Base-by-base conservation (phyloP, 2,888 invertebrate species). In the Melangyna quadrimaculata region DNA sequence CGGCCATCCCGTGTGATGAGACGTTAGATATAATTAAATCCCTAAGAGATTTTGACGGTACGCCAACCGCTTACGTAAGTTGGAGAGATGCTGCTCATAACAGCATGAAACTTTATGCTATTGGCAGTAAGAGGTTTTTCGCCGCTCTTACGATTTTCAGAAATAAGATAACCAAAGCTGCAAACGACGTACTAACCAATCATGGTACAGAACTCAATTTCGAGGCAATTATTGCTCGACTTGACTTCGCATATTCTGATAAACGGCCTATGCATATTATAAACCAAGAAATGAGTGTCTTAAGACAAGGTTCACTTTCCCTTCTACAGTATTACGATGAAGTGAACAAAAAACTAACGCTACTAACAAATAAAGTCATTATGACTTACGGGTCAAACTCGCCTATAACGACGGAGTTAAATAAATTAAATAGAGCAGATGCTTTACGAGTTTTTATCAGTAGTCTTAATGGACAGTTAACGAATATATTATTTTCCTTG, bases 31-130 rank as follows among this genome's bases (percentile, higher is more conserved):
- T 51, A 12, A 51, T 51, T 12, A 51, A 51, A 10, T 51, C 48
- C 0, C 10, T 51, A 22, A 51, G 48, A 10, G 48, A 27, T 24
- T 51, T 51, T 24, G 19, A 51, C 48, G 48, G 48, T 24, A 51
- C 48, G 1, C 48, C 22, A 10, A 51, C 48, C 2, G 48, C 48
- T 12, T 51, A 51, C 12, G 48, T 51, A 9, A 51, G 48, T 12
- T 51, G 22, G 48, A 51, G 48, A 51, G 48, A 51, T 51, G 48
- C 48, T 22, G 48, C 48, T 51, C 48, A 51, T 51, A 51, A 22
- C 48, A 51, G 48, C 12, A 51, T 51, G 48, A 37, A 12, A 37
- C 37, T 37, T 14, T 37, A 37, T 37, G 4, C 14, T 37, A 37
- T 37, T 12, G 37, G 37, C 3, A 37, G 37, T n/a, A n/a, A n/a